Conservation (phyloP, 2,888 invertebrate species). For the Drosophila quinaria region DNA sequence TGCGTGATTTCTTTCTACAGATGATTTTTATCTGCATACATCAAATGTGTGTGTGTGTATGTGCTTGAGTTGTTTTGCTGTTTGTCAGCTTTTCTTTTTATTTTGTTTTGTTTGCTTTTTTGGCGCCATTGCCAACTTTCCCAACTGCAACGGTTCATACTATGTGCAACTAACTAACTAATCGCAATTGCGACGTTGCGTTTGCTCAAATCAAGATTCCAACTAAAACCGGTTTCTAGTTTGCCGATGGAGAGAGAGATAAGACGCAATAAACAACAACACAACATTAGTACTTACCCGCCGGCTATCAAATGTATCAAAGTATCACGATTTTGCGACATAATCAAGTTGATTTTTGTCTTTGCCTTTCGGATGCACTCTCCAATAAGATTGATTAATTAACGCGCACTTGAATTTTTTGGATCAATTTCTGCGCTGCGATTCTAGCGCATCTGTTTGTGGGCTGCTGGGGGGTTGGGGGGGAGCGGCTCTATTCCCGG, state of each 20-base stretch:
- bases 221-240: constrained; percentile 49
- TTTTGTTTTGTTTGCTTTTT: constrained; percentile 38
- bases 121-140: constrained; percentile 64
- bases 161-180: constrained; percentile 50
- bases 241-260: constrained; percentile 24
- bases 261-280: constrained; percentile 48
- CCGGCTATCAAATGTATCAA: constrained; percentile 97
- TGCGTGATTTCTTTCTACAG: constrained; percentile 54
- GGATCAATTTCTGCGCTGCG: background rate
- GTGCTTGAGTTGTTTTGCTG: constrained; percentile 25
- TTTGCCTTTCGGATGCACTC: background rate
- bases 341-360: constrained; percentile 54
- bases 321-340: constrained; percentile 90
- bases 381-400: constrained; percentile 21
- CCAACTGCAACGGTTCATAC: constrained; percentile 42
- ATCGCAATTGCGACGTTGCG: constrained; percentile 69
- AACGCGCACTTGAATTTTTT: constrained; percentile 45
- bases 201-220: constrained; percentile 27
- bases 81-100: constrained; percentile 35
- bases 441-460: constrained; percentile 20
- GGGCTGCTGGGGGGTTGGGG: constrained; percentile 27
- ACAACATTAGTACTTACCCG: constrained; percentile 90
- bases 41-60: constrained; percentile 3
- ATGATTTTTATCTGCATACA: constrained; percentile 24
- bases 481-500: constrained; percentile 46